phyloP scores from a whole-genome alignment of 1,140 invertebrate genomes.

The Drosophila pruinosa region DNA sequence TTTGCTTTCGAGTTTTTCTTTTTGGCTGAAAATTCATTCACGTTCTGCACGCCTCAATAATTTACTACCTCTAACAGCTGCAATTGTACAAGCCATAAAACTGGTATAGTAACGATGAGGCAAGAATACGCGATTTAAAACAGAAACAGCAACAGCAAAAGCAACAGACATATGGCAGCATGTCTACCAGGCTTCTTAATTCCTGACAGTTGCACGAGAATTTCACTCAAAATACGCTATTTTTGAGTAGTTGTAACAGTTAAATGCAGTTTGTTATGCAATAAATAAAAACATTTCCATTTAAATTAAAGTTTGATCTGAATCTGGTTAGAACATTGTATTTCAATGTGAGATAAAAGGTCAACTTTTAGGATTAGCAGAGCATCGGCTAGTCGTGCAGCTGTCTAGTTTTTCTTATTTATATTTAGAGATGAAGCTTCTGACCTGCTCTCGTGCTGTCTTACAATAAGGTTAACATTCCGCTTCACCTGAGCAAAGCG shows the following conservation, averaged over 20 bases:
- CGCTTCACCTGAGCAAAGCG: background rate
- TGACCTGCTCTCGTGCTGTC: background rate
- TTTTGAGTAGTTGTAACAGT: background rate
- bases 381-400: background rate
- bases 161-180: background rate
- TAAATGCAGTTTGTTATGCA: background rate
- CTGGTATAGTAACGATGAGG: background rate
- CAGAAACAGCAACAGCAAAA: background rate
- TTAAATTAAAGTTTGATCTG: too few relatives aligned
- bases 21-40: constrained; percentile 43
- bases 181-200: background rate
- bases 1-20: background rate
- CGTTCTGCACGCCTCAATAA: constrained; percentile 45
- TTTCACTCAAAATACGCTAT: background rate
- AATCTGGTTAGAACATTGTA: too few relatives aligned
- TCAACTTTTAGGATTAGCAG: background rate
- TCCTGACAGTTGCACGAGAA: background rate
- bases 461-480: constrained; percentile 11
- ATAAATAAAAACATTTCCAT: too few relatives aligned
- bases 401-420: constrained; percentile 1
- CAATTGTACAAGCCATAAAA: constrained; percentile 58
- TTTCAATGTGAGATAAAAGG: too few relatives aligned
- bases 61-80: constrained; percentile 52
- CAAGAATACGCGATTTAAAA: constrained; percentile 5
- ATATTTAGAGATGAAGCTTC: constrained; percentile 1